phyloP scores from a whole-genome alignment of 2,888 invertebrate genomes.

The Pocota personata region DNA sequence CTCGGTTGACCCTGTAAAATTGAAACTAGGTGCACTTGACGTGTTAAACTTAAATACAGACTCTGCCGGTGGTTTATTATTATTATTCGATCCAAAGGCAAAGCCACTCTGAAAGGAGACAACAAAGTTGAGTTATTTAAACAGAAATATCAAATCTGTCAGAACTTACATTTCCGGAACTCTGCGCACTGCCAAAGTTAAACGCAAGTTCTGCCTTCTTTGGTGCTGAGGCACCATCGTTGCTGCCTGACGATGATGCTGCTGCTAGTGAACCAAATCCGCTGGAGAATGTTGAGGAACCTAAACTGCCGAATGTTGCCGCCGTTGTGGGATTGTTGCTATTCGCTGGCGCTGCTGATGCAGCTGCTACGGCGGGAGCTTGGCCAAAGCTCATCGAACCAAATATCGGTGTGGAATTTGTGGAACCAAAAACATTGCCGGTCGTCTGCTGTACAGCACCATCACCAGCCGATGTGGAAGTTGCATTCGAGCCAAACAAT shows the following conservation, averaged over 20 bases:
- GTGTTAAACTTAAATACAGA: slow-evolving; percentile 75
- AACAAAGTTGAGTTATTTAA: background rate
- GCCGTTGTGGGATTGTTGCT: slow-evolving; percentile 33
- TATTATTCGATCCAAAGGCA: slow-evolving; percentile 72
- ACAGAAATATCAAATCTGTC: background rate
- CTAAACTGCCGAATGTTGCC: slow-evolving; percentile 53
- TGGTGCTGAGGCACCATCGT: slow-evolving; percentile 75
- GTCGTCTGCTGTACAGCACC: slow-evolving; percentile 49
- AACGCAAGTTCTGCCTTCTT: slow-evolving; percentile 78
- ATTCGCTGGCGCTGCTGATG: slow-evolving; percentile 39
- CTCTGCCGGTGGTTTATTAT: slow-evolving; percentile 70
- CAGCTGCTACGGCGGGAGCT: slow-evolving; percentile 33
- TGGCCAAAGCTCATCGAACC: slow-evolving; percentile 62
- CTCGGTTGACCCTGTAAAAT: slow-evolving; percentile 77
- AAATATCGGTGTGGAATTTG: slow-evolving; percentile 47
- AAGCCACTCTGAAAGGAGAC: slow-evolving; percentile 71
- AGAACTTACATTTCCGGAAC: slow-evolving; percentile 47
- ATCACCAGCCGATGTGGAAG: slow-evolving; percentile 74
- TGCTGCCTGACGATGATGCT: slow-evolving; percentile 44
- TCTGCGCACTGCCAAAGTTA: slow-evolving; percentile 77
- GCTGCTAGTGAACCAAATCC: slow-evolving; percentile 61
- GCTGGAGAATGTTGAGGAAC: slow-evolving; percentile 75
- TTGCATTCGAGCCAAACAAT: slow-evolving; percentile 65
- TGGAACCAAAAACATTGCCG: slow-evolving; percentile 68
- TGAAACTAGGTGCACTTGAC: slow-evolving; percentile 76